Base-by-base conservation (phyloP, 2,888 invertebrate genomes). In the Drosophila imparisetae region DNA sequence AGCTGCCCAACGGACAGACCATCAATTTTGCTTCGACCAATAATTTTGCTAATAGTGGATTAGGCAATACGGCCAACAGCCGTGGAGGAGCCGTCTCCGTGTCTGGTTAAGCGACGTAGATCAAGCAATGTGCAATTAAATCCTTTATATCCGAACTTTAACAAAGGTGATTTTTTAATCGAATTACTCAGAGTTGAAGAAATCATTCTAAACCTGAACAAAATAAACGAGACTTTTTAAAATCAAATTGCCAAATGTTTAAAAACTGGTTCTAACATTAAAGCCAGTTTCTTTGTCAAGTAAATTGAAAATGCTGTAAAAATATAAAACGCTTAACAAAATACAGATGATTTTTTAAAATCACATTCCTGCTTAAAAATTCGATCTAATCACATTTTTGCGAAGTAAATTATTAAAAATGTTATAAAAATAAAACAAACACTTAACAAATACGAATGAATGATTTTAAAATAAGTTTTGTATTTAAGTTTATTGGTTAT, bases 1-100 rank as follows among this genome's bases (percentile, higher is more conserved):
- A 81, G 3, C 80, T 94, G 29, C 93, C 93, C 32, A 92, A 93
- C 77, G 93, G 93, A 8, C 91, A 93, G 64, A 91, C 91, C 4
- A 78, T 93, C 2, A 93, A 92, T 66, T 90, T 94, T 36, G 87
- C 92, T 3, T 91, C 91, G 54, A 87, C 92, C 5, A 93, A 92
- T 67, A 92, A 88, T 53, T 93, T 93, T 75, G 89, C 92, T 40
- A 89, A 91, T 53, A 92, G 81, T 29, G 88, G 90, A 27, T 57
- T 72, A 15, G 86, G 80, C 7, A 90, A 89, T 40, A 89, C 80
- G 0, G 89, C 83, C 49, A 78, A 74, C 61, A 90, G 91, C 62
- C 87, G 72, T 27, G 90, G 91, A 0, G 80, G 82, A 54, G 82
- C 91, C 27, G 83, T 93, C 4, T 89, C 91, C 34, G 82, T 91